A percentile compares a stretch with the other conserved stretches of the same genome.
Conservation (phyloP, 2,113 vertebrate genomes). For the Colius striatus region DNA sequence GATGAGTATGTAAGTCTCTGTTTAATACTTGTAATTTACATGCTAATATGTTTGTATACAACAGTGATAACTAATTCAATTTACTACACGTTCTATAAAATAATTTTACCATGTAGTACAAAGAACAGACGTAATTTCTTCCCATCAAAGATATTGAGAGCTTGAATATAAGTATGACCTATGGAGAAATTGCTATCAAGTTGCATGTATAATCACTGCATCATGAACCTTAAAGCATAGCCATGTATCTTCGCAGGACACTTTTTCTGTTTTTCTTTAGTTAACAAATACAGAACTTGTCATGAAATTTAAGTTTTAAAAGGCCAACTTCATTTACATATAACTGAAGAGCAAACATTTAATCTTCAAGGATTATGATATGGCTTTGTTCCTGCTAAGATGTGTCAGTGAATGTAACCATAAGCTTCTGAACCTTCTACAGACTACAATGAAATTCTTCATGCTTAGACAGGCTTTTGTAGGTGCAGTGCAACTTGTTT, state of each 20-base stretch:
- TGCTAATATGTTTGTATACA: background rate
- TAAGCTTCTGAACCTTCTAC: background rate
- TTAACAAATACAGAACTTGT: background rate
- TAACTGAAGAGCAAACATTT: background rate
- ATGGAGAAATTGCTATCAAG: background rate
- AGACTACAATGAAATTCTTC: background rate
- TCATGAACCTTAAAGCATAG: background rate
- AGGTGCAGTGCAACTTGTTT: background rate
- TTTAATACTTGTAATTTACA: background rate
- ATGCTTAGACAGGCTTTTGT: background rate
- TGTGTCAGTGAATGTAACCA: background rate
- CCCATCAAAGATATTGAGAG: background rate
- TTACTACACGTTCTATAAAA: background rate
- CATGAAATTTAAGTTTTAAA: background rate
- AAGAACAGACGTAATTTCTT: background rate
- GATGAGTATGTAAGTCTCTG: slow-evolving; percentile 94
- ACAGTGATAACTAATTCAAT: background rate
- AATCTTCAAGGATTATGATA: background rate
- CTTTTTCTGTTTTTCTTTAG: background rate
- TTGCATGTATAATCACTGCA: background rate
- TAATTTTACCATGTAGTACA: background rate
- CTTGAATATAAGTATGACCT: background rate
- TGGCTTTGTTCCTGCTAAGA: background rate
- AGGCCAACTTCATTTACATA: background rate
- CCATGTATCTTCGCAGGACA: background rate